Conservation (phyloP, 2,797 vertebrate genomes). For the Adrianichthys oophorus region DNA sequence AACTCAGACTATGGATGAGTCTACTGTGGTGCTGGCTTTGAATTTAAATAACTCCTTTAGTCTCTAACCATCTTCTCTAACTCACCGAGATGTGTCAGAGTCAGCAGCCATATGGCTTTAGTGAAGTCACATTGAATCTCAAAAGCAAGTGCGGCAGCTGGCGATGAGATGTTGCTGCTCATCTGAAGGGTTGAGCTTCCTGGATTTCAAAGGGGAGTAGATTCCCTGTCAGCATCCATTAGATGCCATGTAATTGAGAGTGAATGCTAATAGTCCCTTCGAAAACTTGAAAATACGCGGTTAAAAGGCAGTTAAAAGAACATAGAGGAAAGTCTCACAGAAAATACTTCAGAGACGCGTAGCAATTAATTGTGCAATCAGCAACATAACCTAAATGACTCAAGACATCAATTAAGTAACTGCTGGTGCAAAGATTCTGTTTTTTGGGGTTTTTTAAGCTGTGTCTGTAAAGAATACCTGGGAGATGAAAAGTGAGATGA, state of each 20-base stretch:
- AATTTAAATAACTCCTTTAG: constrained; percentile 49
- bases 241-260: constrained; percentile 65
- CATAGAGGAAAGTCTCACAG: constrained; percentile 42
- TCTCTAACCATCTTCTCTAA: constrained; percentile 37
- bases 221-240: constrained; percentile 73
- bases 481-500: neutral
- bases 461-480: neutral
- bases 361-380: neutral
- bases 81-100: constrained; percentile 52
- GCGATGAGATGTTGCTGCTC: constrained; percentile 44
- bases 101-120: constrained; percentile 38
- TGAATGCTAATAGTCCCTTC: constrained; percentile 67
- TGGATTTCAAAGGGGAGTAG: constrained; percentile 60
- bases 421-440: neutral
- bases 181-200: constrained; percentile 49
- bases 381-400: neutral
- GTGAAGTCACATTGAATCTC: constrained; percentile 54
- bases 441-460: too few species aligned
- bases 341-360: constrained; percentile 28
- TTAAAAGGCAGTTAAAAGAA: constrained; percentile 44
- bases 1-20: constrained; percentile 28
- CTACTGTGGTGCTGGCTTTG: constrained; percentile 18
- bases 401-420: neutral
- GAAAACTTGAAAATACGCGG: constrained; percentile 64
- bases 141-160: constrained; percentile 45